phyloP scores from a whole-genome alignment of 2,113 vertebrate genomes.

The Gymnocephalus cernua region DNA sequence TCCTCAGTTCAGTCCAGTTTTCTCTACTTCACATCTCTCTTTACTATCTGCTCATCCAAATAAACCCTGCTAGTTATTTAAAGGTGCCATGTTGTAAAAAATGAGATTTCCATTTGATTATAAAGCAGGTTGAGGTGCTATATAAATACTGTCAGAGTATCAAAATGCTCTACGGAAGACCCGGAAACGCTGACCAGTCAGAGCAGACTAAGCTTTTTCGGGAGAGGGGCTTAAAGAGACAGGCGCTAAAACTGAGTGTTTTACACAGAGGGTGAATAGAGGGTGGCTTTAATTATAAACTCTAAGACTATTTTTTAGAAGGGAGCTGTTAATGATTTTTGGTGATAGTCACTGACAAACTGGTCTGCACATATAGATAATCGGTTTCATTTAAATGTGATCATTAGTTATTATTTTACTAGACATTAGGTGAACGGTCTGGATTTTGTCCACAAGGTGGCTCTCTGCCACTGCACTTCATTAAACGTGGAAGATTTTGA shows the following conservation, averaged over 20 bases:
- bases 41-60: neutral
- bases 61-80: neutral
- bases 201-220: no score
- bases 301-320: neutral
- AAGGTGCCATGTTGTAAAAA: no score
- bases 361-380: neutral
- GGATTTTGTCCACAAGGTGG: slow-evolving; percentile 79
- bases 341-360: neutral
- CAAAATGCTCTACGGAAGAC: no score
- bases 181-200: no score
- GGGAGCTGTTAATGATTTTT: neutral
- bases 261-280: no score
- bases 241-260: no score
- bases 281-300: neutral
- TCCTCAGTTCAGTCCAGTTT: slow-evolving; percentile 6
- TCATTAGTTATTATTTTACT: neutral
- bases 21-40: neutral
- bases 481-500: neutral
- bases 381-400: neutral
- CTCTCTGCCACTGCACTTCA: slow-evolving; percentile 49
- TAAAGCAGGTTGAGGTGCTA: no score
- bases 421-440: neutral
- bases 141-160: no score
- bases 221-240: no score
- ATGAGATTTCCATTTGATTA: no score